Conservation (phyloP, 2,113 vertebrate species). For the Scophthalmus maximus region DNA sequence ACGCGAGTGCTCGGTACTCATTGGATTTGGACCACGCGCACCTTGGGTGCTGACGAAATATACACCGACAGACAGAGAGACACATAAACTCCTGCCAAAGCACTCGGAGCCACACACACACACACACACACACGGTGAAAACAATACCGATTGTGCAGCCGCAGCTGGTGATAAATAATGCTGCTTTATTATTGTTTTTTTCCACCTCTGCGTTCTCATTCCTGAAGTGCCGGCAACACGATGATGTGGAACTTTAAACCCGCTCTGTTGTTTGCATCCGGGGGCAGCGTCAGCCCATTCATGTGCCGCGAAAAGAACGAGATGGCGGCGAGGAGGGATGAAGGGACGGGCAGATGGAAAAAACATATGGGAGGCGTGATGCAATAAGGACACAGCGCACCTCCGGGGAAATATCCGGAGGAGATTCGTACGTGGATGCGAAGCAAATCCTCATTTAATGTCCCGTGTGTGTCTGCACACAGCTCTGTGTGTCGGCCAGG, state of each 20-base stretch:
- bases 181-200: not conserved
- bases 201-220: not conserved
- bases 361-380: constrained; percentile 66
- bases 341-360: constrained; percentile 61
- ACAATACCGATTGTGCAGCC: not conserved
- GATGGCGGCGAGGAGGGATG: constrained; percentile 30
- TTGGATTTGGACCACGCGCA: not conserved
- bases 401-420: constrained; percentile 58
- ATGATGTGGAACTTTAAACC: constrained; percentile 36
- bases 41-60: no score
- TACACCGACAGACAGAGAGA: not conserved
- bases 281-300: constrained; percentile 24
- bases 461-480: constrained; percentile 29
- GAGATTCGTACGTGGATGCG: constrained; percentile 49
- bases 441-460: constrained; percentile 47
- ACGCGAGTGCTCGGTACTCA: not conserved
- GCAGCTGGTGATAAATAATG: not conserved
- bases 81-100: not conserved
- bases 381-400: constrained; percentile 52
- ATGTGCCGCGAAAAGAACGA: constrained; percentile 22
- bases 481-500: constrained; percentile 3
- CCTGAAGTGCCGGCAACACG: constrained; percentile 8
- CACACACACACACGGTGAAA: not conserved
- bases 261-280: constrained; percentile 1
- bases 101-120: not conserved